Base-by-base conservation (phyloP, 2,113 vertebrate genomes). In the Benthochromis sp. region DNA sequence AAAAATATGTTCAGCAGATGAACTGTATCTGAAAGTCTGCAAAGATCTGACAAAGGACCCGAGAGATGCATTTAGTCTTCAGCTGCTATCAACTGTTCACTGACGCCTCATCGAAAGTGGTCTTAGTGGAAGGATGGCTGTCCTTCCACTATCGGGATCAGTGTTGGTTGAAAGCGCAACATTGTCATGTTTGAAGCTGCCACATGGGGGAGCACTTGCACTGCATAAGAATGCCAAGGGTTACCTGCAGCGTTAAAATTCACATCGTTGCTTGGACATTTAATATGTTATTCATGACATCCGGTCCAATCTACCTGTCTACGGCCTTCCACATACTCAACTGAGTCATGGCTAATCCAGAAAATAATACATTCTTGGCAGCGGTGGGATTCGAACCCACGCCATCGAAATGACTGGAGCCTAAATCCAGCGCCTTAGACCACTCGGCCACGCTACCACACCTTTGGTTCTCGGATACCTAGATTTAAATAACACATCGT, bases 371-470 rank as follows among this genome's bases (percentile, higher is more conserved):
- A 0, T 0, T 0, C 1, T 1, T 88, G 86, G 86, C 86, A 88
- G 86, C 86, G 86, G 86, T 88, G 86, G 86, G 86, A 88, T 88
- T 88, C 86, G 86, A 88, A 88, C 86, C 86, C 86, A 88, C 86
- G 86, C 86, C 86, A 88, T 88, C 86, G 86, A 88, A 88, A 88
- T 88, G 86, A 88, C 86, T 88, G 86, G 86, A 88, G 86, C 86
- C 86, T 88, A 88, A 88, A 88, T 88, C 86, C 86, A 88, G 86
- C 86, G 86, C 86, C 86, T 88, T 88, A 88, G 86, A 88, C 86
- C 86, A 88, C 86, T 88, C 86, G 86, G 86, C 86, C 86, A 88
- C 86, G 82, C 86, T 88, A 88, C 86, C 86, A 43, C 21, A 19
- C 16, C 24, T 19, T 8, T 0, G 1, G 0, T 0, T 2, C 1